These are phyloP conservation scores for Saccostrea glomerata DNA, from an alignment of 1,140 invertebrate species.

Conservation along the genomic window DNA sequence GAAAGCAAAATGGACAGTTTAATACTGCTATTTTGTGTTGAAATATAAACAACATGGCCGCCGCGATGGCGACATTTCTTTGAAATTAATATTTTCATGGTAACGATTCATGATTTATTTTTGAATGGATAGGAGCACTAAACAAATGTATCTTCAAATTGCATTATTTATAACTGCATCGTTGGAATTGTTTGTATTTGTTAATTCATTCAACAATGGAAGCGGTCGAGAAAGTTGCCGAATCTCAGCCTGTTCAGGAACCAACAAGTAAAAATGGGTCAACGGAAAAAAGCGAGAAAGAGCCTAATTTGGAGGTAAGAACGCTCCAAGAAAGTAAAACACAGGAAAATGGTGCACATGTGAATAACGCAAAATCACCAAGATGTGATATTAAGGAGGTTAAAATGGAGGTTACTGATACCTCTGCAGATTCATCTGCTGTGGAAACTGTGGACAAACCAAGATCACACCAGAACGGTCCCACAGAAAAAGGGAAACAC, in stretches of 20 bases:
- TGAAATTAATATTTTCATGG: conserved; percentile 40
- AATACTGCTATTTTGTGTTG: conserved; percentile 33
- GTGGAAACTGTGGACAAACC: neutral
- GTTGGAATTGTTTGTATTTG: conserved; percentile 28
- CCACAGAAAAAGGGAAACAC: neutral
- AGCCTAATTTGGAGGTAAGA: conserved; percentile 1
- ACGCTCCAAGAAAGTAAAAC: neutral
- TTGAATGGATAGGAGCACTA: conserved; percentile 34
- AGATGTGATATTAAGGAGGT: neutral
- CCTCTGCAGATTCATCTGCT: neutral
- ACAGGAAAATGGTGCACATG: neutral
- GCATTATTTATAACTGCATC: conserved; percentile 21
- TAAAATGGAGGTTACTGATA: conserved; percentile 4
- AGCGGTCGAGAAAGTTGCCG: conserved; percentile 14
- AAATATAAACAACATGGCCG: conserved; percentile 46
- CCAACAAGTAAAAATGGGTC: conserved; percentile 37
- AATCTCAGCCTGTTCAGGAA: conserved; percentile 33
- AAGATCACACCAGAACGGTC: neutral
- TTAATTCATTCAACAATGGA: conserved; percentile 29
- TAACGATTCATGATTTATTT: conserved; percentile 30
- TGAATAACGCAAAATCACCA: neutral
- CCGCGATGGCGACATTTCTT: conserved; percentile 45
- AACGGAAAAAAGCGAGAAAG: conserved; percentile 22
- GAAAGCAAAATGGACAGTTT: conserved; percentile 11
- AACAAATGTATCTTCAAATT: conserved; percentile 31